phyloP scores from a whole-genome alignment of 2,113 vertebrate genomes.

The Elephas maximus region DNA sequence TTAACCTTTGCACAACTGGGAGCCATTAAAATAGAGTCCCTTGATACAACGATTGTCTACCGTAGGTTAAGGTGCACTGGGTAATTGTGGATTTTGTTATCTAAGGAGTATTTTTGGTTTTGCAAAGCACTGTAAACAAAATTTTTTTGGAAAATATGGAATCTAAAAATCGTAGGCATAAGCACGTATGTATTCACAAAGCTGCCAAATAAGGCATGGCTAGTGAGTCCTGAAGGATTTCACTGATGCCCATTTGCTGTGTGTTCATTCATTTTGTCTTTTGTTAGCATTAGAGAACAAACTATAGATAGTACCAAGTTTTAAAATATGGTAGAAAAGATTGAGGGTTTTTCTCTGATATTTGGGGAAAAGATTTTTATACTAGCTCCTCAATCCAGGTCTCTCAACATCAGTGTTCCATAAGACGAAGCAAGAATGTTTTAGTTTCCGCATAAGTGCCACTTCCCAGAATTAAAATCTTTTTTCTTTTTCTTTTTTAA shows the following conservation, averaged over 20 bases:
- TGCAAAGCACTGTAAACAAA: neutral
- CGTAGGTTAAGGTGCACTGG: neutral
- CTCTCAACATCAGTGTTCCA: neutral
- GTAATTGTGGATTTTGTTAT: slow-evolving; percentile 14
- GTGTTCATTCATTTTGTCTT: neutral
- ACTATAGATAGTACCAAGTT: neutral
- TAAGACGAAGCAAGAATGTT: neutral
- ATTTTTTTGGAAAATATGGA: neutral
- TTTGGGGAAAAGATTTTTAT: neutral
- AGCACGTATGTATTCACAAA: neutral
- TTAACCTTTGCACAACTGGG: neutral
- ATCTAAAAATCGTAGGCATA: neutral
- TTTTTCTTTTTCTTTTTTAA: neutral
- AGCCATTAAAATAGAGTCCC: slow-evolving; percentile 27
- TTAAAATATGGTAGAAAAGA: neutral
- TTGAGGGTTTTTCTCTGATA: slow-evolving; percentile 14
- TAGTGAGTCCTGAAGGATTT: neutral
- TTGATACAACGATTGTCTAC: slow-evolving; percentile 1
- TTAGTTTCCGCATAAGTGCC: slow-evolving; percentile 7
- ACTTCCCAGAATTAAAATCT: slow-evolving; percentile 14
- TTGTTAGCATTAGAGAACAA: neutral
- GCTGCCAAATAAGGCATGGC: neutral
- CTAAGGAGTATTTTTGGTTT: slow-evolving; percentile 22
- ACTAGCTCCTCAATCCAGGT: neutral
- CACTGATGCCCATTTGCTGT: neutral